These are phyloP conservation scores for Cynopterus sphinx DNA, from an alignment of 2,797 vertebrate genomes.

Conservation along the genomic window DNA sequence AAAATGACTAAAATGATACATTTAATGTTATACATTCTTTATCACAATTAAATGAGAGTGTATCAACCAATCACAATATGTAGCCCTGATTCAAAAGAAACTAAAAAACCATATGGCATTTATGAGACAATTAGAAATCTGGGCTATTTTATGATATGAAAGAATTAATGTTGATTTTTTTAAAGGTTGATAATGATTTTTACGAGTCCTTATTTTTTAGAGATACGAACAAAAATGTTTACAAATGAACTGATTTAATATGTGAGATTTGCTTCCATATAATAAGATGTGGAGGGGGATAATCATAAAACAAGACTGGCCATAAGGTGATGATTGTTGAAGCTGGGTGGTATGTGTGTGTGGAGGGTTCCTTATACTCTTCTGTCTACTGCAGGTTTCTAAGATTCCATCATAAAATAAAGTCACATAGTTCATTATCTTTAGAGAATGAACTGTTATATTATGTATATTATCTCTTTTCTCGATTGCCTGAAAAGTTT, in stretches of 20 bases:
- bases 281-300: not conserved
- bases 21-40: not conserved
- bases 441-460: not conserved
- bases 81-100: slow-evolving; percentile 12
- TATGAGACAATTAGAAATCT: not conserved
- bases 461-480: not conserved
- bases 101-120: not conserved
- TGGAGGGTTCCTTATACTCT: not conserved
- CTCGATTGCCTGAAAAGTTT: not conserved
- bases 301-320: not conserved
- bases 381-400: not conserved
- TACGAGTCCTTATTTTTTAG: not conserved
- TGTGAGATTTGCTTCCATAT: not conserved
- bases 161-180: slow-evolving; percentile 33
- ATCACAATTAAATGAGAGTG: not conserved
- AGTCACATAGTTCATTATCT: not conserved
- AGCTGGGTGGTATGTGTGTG: not conserved
- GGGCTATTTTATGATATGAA: not conserved
- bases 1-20: not conserved
- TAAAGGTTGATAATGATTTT: not conserved
- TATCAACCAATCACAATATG: not conserved
- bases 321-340: too few species aligned
- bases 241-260: not conserved
- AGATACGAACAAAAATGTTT: not conserved
- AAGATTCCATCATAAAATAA: slow-evolving; percentile 13